Base-by-base conservation (phyloP, 2,888 invertebrate genomes). In the Morinoia aosen region DNA sequence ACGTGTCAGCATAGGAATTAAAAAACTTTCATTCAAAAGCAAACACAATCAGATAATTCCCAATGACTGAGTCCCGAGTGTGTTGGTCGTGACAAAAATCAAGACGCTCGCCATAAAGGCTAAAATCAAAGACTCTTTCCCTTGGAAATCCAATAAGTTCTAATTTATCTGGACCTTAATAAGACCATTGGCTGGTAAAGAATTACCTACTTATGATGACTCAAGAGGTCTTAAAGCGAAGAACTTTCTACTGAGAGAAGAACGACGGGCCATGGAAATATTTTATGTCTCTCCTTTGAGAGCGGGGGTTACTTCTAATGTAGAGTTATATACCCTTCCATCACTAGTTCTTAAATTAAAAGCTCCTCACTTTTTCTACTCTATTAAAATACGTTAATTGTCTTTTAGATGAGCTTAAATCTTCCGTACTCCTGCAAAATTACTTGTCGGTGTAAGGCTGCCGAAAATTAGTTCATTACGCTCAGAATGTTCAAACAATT, bases 131-230 rank as follows among this genome's bases (percentile, higher is more conserved):
- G 33, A 76, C 76, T 76, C 76, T 76, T 33, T 76, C 25, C 16
- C 10, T 76, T 7, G 76, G 33, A 33, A 76, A 76, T 76, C 76
- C 76, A 76, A 76, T 76, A 76, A 76, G 76, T 76, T 76, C 76
- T 76, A 76, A 76, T 76, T 76, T 76, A 76, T 76, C 33, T 33
- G 76, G 25, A 33, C 76, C 76, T 76, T 76, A 76, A 76, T 76
- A 76, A 76, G 76, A 76, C 76, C 76, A 76, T 76, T 76, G 76
- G 76, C 76, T 16, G 76, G 76, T 76, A 76, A 76, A 33, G 76
- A 76, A 76, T 76, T 25, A 33, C 2, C 76, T 33, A 76, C 8
- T 76, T 76, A 76, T 12, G 76, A 76, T 76, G 33, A 76, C 76
- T 76, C 76, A 76, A 76, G 76, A 76, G 76, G 76, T 76, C 76